These are phyloP conservation scores for Antitype chi DNA, from an alignment of 2,888 invertebrate genomes.

Conservation along the genomic window DNA sequence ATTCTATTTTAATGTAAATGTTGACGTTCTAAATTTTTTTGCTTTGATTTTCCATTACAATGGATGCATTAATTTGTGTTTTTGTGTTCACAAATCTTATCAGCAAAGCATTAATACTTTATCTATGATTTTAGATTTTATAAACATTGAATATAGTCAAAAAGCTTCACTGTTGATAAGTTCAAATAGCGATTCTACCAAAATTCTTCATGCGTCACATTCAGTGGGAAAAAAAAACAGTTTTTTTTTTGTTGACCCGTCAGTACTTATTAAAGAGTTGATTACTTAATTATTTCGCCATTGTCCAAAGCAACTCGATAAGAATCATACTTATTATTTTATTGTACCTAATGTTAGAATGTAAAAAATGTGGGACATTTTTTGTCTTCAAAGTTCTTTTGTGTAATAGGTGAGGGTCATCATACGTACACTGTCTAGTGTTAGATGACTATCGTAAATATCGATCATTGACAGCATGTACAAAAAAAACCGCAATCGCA, in stretches of 20 bases:
- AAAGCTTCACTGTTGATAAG: not conserved
- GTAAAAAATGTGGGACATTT: slow-evolving; percentile 1
- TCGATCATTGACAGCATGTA: not conserved
- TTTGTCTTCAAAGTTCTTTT: slow-evolving; percentile 9
- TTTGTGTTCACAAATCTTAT: not conserved
- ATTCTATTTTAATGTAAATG: too few species aligned
- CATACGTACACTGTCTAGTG: not conserved
- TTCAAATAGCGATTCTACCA: not conserved
- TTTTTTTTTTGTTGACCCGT: not conserved
- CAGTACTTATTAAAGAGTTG: not conserved
- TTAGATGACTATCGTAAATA: not conserved
- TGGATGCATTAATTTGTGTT: not conserved
- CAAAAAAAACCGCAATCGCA: not conserved
- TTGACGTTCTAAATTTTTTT: too few species aligned
- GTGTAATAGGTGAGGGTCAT: not conserved
- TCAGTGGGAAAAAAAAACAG: not conserved
- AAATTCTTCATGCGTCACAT: not conserved
- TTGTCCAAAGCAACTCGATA: slow-evolving; percentile 5
- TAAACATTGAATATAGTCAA: not conserved
- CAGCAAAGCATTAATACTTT: not conserved
- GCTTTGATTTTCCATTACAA: too few species aligned
- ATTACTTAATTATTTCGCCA: slow-evolving; percentile 15
- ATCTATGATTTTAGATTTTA: not conserved
- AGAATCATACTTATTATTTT: slow-evolving; percentile 4
- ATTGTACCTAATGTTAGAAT: not conserved